Evolutionary conservation across 2,797 vertebrate genomes (phyloP).

Genomic region (Choloepus didactylus): DNA sequence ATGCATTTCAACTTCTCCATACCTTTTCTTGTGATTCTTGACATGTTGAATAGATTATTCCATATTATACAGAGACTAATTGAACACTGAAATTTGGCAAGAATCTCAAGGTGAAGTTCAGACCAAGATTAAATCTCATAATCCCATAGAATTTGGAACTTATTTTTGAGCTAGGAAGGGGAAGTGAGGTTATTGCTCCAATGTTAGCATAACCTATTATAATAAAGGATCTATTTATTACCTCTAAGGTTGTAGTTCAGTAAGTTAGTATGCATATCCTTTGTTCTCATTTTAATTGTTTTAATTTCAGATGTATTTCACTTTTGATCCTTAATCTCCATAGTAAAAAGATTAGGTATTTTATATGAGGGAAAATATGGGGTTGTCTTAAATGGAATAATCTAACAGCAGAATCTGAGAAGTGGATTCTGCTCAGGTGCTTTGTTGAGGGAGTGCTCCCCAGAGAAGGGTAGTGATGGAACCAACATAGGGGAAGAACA

Average conservation of each 20-base stretch:
- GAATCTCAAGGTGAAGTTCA: background rate
- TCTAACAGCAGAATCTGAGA: background rate
- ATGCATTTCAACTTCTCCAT: background rate
- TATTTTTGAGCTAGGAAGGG: background rate
- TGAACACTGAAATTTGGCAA: constrained; percentile 11
- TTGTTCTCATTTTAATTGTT: background rate
- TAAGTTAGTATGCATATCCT: background rate
- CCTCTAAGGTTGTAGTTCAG: background rate
- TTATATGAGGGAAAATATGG: background rate
- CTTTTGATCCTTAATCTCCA: background rate
- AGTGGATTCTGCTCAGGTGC: background rate
- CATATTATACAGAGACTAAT: background rate
- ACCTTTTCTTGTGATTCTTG: background rate
- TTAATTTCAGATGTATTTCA: background rate
- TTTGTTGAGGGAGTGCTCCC: background rate
- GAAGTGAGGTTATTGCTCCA: background rate
- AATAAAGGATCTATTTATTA: background rate
- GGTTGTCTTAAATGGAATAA: background rate
- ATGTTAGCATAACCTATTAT: background rate
- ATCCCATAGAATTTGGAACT: background rate
- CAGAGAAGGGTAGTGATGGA: background rate
- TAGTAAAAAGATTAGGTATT: background rate
- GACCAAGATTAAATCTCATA: background rate
- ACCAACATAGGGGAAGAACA: background rate
- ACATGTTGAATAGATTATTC: background rate